These are phyloP conservation scores for Percina caprodes DNA, from an alignment of 2,113 vertebrate genomes.

Conservation along the genomic window DNA sequence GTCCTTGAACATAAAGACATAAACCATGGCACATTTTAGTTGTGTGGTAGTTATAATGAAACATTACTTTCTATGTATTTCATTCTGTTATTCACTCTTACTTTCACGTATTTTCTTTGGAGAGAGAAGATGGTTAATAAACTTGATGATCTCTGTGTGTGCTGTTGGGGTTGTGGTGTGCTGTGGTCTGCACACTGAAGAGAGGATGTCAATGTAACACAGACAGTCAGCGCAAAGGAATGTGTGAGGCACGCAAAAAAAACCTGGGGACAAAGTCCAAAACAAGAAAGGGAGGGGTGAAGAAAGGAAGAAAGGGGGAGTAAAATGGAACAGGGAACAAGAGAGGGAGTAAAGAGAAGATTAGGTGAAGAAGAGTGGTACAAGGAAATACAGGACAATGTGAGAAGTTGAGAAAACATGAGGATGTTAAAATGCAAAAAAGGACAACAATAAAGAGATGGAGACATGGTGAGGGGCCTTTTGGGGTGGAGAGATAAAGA, in stretches of 20 bases:
- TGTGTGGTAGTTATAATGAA: not conserved
- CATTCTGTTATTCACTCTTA: conserved; percentile 4
- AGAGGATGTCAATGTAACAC: conserved; percentile 79
- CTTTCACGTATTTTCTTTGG: conserved; percentile 18
- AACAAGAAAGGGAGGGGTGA: conserved; percentile 54
- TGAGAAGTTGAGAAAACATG: conserved; percentile 40
- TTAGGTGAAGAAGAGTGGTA: conserved; percentile 19
- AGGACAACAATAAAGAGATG: not conserved
- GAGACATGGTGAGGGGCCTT: conserved; percentile 3
- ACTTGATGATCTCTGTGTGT: conserved; percentile 38
- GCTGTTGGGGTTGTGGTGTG: conserved; percentile 34
- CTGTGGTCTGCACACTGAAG: conserved; percentile 35
- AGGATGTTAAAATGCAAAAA: conserved; percentile 10
- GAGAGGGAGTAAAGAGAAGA: conserved; percentile 44
- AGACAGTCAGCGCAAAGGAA: conserved; percentile 79
- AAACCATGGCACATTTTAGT: conserved; percentile 2
- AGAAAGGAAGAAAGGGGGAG: conserved; percentile 36
- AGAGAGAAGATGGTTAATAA: conserved; percentile 31
- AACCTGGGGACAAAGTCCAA: conserved; percentile 59
- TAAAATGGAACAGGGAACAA: conserved; percentile 42
- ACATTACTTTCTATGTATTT: conserved; percentile 23
- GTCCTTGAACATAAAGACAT: conserved; percentile 30
- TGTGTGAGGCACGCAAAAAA: conserved; percentile 75
- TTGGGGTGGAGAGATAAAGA: conserved; percentile 21
- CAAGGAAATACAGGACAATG: conserved; percentile 29